Conservation (phyloP, 2,113 vertebrate genomes). For the Acrocephalus kingi region DNA sequence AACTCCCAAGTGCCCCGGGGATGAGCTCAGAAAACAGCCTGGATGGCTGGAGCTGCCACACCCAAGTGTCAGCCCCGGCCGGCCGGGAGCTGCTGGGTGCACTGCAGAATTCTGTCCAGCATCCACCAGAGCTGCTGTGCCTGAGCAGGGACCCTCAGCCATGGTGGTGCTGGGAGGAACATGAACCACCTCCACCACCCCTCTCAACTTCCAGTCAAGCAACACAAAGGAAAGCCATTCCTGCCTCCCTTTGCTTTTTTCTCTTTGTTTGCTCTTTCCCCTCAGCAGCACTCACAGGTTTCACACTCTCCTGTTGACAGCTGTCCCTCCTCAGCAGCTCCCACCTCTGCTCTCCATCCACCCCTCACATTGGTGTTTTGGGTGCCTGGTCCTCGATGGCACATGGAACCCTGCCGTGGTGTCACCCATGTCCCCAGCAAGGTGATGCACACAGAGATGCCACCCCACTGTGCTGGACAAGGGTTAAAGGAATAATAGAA, state of each 20-base stretch:
- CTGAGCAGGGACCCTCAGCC: not conserved
- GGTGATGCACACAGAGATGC: not conserved
- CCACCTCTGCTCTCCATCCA: not conserved
- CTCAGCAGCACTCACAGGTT: not conserved
- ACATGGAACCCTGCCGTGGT: rapidly evolving
- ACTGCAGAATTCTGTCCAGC: not conserved
- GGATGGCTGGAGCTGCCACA: not conserved
- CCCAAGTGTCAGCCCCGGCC: rapidly evolving
- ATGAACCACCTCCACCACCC: not conserved
- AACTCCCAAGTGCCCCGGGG: not conserved
- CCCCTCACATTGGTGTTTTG: not conserved
- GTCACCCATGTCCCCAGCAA: not conserved
- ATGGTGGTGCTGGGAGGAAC: not conserved
- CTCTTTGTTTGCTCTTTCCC: not conserved
- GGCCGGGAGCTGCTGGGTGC: not conserved
- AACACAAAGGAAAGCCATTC: not conserved
- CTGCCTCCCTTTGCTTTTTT: not conserved
- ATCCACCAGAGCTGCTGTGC: not conserved
- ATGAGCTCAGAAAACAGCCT: not conserved
- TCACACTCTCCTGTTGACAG: not conserved
- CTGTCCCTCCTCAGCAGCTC: not conserved
- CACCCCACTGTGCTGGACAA: not conserved
- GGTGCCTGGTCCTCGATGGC: rapidly evolving
- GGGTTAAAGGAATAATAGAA: not conserved
- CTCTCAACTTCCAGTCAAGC: not conserved